Evolutionary conservation across 2,888 invertebrate genomes (phyloP).

Genomic region (Halictus quadricinctus): DNA sequence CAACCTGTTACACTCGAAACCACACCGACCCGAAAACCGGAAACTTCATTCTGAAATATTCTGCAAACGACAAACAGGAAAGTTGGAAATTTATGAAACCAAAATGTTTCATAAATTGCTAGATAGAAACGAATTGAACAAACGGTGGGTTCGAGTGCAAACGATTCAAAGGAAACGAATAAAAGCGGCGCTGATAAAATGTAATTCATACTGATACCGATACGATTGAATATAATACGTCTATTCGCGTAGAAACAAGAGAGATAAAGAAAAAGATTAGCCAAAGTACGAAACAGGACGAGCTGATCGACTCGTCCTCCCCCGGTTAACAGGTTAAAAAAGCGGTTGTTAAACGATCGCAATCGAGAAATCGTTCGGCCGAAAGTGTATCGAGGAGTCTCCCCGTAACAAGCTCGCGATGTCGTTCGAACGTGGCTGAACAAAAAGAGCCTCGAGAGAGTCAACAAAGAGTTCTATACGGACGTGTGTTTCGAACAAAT

Average conservation of each 20-base stretch:
- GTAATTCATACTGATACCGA: neutral
- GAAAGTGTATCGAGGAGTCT: constrained; percentile 36
- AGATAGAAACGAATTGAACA: neutral
- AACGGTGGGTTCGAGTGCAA: neutral
- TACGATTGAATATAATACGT: neutral
- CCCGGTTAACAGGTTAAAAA: constrained; percentile 20
- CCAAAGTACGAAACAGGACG: neutral
- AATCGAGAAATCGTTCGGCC: constrained; percentile 6
- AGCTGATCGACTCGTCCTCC: neutral
- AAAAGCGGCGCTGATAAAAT: neutral
- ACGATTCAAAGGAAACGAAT: neutral
- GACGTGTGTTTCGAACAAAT: constrained; percentile 13
- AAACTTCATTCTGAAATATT: neutral
- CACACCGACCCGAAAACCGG: neutral
- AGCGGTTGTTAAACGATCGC: constrained; percentile 30
- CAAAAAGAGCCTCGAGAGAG: neutral
- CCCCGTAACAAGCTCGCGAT: constrained; percentile 17
- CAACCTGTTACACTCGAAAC: neutral
- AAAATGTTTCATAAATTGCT: too few relatives aligned
- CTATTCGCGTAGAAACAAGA: neutral
- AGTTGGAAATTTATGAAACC: too few relatives aligned
- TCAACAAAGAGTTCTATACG: neutral
- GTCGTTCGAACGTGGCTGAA: neutral
- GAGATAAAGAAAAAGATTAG: neutral
- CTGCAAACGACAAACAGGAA: too few relatives aligned